Percentiles rank a stretch among this genome's conserved stretches.
Conservation (phyloP, 2,888 invertebrate genomes). For the Epinotia nisella region DNA sequence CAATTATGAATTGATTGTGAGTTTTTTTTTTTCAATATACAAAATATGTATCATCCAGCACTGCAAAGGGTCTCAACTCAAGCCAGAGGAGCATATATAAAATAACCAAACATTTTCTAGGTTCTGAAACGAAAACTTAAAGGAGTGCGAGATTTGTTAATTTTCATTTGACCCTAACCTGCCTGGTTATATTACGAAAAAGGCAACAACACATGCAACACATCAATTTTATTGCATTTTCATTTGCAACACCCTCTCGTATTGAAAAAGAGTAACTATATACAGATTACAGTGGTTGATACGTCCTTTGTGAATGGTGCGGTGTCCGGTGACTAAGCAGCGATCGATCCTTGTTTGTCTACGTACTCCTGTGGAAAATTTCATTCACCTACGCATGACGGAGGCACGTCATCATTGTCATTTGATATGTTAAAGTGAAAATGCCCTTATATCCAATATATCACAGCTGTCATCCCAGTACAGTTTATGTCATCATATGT, state of each 20-base stretch:
- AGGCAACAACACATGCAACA: background rate
- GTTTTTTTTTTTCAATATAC: too few relatives aligned
- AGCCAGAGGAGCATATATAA: too few relatives aligned
- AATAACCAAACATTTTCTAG: too few relatives aligned
- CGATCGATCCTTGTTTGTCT: background rate
- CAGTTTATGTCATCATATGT: too few relatives aligned
- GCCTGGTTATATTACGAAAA: background rate
- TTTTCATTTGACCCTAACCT: too few relatives aligned
- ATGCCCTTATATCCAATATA: too few relatives aligned
- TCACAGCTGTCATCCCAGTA: too few relatives aligned
- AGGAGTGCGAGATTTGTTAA: too few relatives aligned
- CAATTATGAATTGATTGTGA: too few relatives aligned
- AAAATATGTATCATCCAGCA: too few relatives aligned
- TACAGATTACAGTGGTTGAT: background rate
- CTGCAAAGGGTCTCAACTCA: too few relatives aligned
- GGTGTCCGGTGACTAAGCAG: constrained; percentile 20
- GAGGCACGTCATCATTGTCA: background rate
- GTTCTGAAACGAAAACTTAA: too few relatives aligned
- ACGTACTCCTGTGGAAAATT: constrained; percentile 21
- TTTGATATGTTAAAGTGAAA: constrained; percentile 3
- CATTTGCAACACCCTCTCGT: background rate
- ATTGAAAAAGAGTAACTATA: background rate
- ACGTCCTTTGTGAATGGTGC: background rate
- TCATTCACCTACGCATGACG: constrained; percentile 7
- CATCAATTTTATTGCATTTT: background rate